A percentile compares a stretch with the other conserved stretches of the same genome.
These are phyloP conservation scores for Neotragus moschatus DNA, from an alignment of 2,113 vertebrate species.

Conservation along the genomic window DNA sequence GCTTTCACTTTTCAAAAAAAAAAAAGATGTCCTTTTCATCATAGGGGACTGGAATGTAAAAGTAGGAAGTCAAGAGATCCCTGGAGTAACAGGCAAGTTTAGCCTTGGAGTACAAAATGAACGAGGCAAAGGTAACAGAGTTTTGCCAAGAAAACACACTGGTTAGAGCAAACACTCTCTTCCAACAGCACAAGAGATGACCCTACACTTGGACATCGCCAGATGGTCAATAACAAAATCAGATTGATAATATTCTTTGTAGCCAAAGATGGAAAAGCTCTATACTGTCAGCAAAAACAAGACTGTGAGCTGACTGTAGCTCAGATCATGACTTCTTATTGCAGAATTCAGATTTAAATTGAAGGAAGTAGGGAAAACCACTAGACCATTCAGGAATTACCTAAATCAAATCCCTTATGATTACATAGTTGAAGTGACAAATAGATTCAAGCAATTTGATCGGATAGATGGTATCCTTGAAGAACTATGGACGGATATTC, in stretches of 20 bases:
- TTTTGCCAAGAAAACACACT: not conserved
- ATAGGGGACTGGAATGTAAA: not conserved
- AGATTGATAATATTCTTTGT: not conserved
- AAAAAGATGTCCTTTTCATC: not conserved
- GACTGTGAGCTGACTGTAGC: not conserved
- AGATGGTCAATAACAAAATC: not conserved
- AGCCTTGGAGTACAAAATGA: not conserved
- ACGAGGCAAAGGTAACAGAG: not conserved
- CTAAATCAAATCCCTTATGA: not conserved
- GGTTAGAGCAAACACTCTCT: not conserved
- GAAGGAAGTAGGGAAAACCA: not conserved
- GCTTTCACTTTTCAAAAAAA: not conserved
- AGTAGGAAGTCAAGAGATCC: not conserved
- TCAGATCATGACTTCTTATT: not conserved
- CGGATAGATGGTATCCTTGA: not conserved
- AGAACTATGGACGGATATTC: not conserved
- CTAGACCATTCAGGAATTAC: not conserved
- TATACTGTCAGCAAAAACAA: not conserved
- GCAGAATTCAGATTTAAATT: not conserved
- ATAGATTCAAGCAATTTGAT: not conserved
- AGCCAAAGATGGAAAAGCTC: not conserved
- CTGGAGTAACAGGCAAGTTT: not conserved
- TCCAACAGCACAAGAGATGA: not conserved
- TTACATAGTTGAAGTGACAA: not conserved
- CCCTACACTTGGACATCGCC: not conserved